Evolutionary conservation across 2,113 vertebrate species (phyloP), one percentile per base, ranked within the genome.

Genomic region (Passer montanus): DNA sequence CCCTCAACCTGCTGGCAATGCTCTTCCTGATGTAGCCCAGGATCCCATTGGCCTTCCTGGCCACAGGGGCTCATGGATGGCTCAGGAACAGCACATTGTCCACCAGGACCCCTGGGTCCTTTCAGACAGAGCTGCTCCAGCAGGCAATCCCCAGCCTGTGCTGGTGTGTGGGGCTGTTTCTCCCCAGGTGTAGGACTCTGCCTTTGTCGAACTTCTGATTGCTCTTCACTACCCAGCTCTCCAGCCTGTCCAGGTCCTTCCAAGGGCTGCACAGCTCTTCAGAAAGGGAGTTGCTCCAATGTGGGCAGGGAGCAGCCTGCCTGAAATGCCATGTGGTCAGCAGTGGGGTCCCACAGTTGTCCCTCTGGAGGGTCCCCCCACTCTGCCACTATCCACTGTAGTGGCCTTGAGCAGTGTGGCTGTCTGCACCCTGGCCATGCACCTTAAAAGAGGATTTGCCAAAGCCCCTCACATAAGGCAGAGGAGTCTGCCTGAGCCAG

Each of bases 321-420:
- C 64, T 2, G 0, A 62, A 85, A 53, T 0, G 0, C 37, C 52
- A 19, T 5, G 1, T n/a, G 23, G 6, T 86, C 62, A 50, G 49
- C 14, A 6, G 18, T 3, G 3, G 43, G 20, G 9, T 93, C 37
- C 63, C 27, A 47, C 59, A 27, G 10, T 28, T 0, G 0, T 52
- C 55, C 59, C 31, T 92, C 37, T 31, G 43, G 52, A 79, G 15
- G 16, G 23, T 53, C 13, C 6, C 11, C 24, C 13, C 3, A 4
- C 7, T 63, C 47, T 75, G 19, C 52, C 33, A 30, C 28, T 64
- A 13, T 21, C 9, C 8, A 7, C 31, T 20, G 16, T 39, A 39
- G 41, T 84, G 64, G 26, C 77, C 26, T 43, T 33, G 10, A 66
- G 55, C 46, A 49, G 17, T 23, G 31, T 67, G 37, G 13, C 15